Evolutionary conservation across 1,140 invertebrate species (phyloP), one percentile per base, ranked within the genome.

Genomic region (Drosophila equinoxialis): DNA sequence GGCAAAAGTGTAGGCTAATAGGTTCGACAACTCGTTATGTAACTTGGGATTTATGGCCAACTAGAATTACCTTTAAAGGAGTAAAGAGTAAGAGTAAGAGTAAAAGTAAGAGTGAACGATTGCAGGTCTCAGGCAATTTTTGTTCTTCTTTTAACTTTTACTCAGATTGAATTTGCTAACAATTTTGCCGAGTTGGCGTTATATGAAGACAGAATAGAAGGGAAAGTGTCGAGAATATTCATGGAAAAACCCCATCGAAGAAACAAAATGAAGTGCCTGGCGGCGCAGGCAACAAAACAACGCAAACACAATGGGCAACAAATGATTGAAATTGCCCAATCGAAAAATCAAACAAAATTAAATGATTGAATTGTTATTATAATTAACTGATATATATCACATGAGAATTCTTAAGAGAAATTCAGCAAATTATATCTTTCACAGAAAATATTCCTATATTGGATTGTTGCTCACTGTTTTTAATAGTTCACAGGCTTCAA

Each of bases 141-240:
- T 30, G 6, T 30, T 30, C 23, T 26, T 26, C 23, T 26, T 26
- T 71, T 61, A 77, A 79, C 63, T 87, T 87, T 87, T 61, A 45
- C 60, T 68, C 68, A 89, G 89, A 87, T 87, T 87, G 80, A 87
- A 86, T 87, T 84, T 89, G 57, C 63, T 77, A 83, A 77, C 84
- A 77, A 83, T 83, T 87, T 77, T 74, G 76, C 77, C 51, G 65
- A 70, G 65, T 77, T 71, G 64, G 71, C 75, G 65, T 71, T 82
- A 83, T 75, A 65, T 64, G 33, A 54, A 23, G 4, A 11, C 14
- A n/a, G 26, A 42, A 48, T 30, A 30, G 23, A 45, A 39, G 41
- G 10, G 10, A 51, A 23, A 48, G 2, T 17, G 14, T 17, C n/a
- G 8, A 23, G 30, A 68, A 68, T 63, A 65, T 57, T 68, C 72